phyloP scores from a whole-genome alignment of 2,888 invertebrate species.

The Meandrusa payeni region DNA sequence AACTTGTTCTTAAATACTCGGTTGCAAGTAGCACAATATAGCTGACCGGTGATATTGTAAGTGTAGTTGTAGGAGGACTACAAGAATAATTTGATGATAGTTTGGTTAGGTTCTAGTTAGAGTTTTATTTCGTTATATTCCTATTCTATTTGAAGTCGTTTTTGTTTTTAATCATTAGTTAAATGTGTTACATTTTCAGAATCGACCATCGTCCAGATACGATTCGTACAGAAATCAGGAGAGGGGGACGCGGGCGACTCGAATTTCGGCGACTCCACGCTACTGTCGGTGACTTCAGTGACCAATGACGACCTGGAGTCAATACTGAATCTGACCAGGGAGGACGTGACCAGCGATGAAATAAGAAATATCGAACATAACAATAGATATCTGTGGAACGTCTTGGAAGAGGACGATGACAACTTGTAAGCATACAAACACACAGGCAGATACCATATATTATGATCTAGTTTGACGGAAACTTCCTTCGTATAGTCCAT shows the following conservation, averaged over 20 bases:
- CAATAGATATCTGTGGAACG: constrained; percentile 54
- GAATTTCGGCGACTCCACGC: constrained; percentile 51
- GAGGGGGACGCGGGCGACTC: constrained; percentile 63
- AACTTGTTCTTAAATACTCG: too few relatives aligned
- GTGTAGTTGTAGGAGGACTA: too few relatives aligned
- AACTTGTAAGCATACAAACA: background rate
- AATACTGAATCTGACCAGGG: constrained; percentile 30
- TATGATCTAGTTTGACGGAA: too few relatives aligned
- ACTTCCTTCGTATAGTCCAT: too few relatives aligned
- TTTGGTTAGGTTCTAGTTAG: too few relatives aligned
- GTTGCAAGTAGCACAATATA: too few relatives aligned
- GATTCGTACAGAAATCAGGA: constrained; percentile 57
- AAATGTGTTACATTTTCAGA: constrained; percentile 38
- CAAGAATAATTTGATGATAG: too few relatives aligned
- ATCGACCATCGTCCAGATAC: constrained; percentile 46
- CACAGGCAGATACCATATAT: too few relatives aligned
- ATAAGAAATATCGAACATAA: constrained; percentile 34
- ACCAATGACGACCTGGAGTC: constrained; percentile 53
- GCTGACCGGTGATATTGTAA: too few relatives aligned
- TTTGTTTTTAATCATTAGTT: background rate
- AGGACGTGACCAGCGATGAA: constrained; percentile 36
- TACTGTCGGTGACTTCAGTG: constrained; percentile 61
- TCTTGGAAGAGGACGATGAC: constrained; percentile 51
- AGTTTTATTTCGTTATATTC: too few relatives aligned
- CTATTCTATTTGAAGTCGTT: too few relatives aligned